Base-by-base conservation (phyloP, 2,888 invertebrate genomes). In the Apotomis betuletana region DNA sequence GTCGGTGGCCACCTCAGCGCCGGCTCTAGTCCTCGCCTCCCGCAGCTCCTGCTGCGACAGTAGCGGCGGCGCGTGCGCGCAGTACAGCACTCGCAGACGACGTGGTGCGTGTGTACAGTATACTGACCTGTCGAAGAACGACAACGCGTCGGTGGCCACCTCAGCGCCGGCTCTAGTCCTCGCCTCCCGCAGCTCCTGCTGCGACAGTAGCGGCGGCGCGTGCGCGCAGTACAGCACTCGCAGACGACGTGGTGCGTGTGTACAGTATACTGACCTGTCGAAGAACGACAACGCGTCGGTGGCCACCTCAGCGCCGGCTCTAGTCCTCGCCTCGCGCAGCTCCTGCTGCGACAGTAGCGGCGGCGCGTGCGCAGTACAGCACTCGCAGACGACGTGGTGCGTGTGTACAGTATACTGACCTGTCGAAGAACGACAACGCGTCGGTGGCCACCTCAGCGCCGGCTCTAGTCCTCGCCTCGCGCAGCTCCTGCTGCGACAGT, bases 241-340 rank as follows among this genome's bases (percentile, higher is more conserved):
- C 1, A 27, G 27, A 27, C 27, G 27, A 27, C 27, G 27, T 27
- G 27, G 27, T 83, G 99, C 94, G 93, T 99, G 27, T 27, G 27
- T 27, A 27, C 27, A 27, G 27, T 27, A 27, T 27, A 61, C 68
- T 57, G 61, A 91, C 92, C 94, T 95, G 79, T 96, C 96, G 85
- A 98, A 98, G 91, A 97, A 98, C 77, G 97, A 96, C 44, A 97
- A 96, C 0, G 99, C 99, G 87, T 99, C 99, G 0, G 97, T 94
- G 10, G 97, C 99, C 74, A 98, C 94, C 91, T 99, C 98, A 73
- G 98, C 96, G n/a, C 96, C 97, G 71, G 96, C 96, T 87, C 95
- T 94, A 55, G 94, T 94, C 71, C 92, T 92, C 5, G 95, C 94
- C 36, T 95, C 95, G 72, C 95, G 94, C 63, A 97, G 95, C 79